Conservation (phyloP, 2,113 vertebrate genomes). For the Grantiella picta region DNA sequence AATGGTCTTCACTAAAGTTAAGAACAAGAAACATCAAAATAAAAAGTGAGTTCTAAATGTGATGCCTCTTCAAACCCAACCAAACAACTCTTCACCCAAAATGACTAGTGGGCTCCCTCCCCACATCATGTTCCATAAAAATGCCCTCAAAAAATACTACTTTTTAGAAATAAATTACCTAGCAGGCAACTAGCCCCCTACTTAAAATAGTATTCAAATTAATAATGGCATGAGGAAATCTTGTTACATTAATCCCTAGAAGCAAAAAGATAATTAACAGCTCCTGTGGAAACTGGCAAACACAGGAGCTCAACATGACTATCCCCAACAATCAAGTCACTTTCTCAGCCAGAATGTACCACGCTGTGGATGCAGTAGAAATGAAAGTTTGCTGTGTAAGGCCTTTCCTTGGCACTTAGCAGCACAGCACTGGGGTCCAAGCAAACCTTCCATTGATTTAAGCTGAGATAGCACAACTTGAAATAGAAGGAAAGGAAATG, state of each 20-base stretch:
- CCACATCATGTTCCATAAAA: neutral
- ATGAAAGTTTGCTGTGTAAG: neutral
- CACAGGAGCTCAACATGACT: neutral
- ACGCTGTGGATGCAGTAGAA: accelerated
- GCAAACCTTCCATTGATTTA: neutral
- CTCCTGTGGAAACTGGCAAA: neutral
- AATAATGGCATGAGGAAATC: neutral
- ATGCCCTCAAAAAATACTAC: neutral
- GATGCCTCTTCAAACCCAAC: neutral
- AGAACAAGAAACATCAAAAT: neutral
- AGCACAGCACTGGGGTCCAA: neutral
- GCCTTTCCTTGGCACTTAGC: neutral
- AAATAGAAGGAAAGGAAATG: neutral
- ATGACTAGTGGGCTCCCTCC: neutral
- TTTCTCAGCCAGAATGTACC: neutral
- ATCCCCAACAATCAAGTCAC: neutral
- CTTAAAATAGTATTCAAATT: neutral
- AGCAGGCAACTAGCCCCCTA: neutral
- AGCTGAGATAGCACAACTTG: accelerated
- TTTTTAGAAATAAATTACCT: neutral
- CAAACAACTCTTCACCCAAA: neutral
- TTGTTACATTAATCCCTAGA: neutral
- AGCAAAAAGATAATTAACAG: neutral
- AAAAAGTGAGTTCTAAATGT: neutral
- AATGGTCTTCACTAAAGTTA: conserved; percentile 79